Percentiles rank a stretch among this genome's conserved stretches.
phyloP scores from a whole-genome alignment of 2,113 vertebrate genomes.

The Lasiurus borealis region DNA sequence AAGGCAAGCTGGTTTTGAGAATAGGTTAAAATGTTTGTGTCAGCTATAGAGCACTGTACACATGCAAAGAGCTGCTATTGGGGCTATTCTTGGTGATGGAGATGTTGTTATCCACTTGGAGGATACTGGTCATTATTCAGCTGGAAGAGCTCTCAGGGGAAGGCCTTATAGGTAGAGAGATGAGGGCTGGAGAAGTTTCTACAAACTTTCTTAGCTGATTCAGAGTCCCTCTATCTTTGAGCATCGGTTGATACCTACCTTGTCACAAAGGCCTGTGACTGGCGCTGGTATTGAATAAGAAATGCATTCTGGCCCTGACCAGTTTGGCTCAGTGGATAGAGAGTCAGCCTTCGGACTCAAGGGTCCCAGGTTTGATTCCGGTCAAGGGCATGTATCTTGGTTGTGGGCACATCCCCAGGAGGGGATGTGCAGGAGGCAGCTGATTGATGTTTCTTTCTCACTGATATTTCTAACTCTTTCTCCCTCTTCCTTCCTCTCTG shows the following conservation, averaged over 20 bases:
- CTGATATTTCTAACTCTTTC: no score
- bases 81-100: background rate
- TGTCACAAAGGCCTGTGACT: background rate
- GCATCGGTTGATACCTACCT: background rate
- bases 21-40: background rate
- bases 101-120: background rate
- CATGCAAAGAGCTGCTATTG: background rate
- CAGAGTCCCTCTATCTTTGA: background rate
- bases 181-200: background rate
- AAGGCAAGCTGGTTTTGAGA: background rate
- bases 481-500: no score
- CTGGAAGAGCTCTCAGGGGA: background rate
- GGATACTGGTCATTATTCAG: background rate
- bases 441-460: no score
- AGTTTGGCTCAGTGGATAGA: no score
- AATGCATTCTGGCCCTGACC: background rate
- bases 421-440: no score
- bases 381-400: no score
- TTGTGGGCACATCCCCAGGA: no score
- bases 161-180: background rate
- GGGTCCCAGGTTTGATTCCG: no score
- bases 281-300: background rate
- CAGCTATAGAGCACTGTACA: background rate
- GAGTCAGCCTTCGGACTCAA: no score
- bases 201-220: background rate